These are phyloP conservation scores for Panagrolaimus sp. DNA, from an alignment of 1,140 invertebrate genomes.

Conservation along the genomic window DNA sequence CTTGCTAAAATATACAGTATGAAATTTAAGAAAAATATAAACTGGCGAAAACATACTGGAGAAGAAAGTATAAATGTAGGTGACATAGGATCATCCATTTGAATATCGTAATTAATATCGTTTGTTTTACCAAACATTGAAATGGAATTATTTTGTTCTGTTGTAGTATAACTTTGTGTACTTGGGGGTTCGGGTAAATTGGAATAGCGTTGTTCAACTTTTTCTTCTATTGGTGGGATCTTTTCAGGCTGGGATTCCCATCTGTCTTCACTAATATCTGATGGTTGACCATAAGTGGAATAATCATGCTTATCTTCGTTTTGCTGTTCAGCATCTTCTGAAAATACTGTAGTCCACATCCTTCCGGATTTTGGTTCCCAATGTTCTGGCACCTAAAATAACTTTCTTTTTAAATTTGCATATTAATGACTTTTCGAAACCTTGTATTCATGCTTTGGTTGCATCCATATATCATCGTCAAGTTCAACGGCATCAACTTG, in stretches of 20 bases:
- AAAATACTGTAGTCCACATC: slow-evolving; percentile 52
- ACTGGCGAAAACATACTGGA: background rate
- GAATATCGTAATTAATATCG: slow-evolving; percentile 36
- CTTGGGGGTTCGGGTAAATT: background rate
- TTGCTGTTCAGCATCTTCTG: slow-evolving; percentile 38
- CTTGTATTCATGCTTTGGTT: slow-evolving; percentile 39
- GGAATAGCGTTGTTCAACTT: background rate
- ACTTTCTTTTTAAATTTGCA: background rate
- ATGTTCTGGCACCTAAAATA: slow-evolving; percentile 26
- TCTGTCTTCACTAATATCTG: no score
- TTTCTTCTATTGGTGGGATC: background rate
- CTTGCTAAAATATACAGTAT: no score
- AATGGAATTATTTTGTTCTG: slow-evolving; percentile 5
- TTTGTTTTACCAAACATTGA: slow-evolving; percentile 7
- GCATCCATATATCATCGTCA: slow-evolving; percentile 47
- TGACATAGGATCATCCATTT: slow-evolving; percentile 52
- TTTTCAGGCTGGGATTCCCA: no score
- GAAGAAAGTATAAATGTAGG: slow-evolving; percentile 43
- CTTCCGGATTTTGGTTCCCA: slow-evolving; percentile 32
- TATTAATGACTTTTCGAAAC: slow-evolving; percentile 18
- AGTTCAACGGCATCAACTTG: slow-evolving; percentile 20
- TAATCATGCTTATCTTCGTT: background rate
- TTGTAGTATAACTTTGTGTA: background rate
- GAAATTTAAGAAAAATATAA: no score
- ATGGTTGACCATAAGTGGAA: background rate